A percentile compares a stretch with the other conserved stretches of the same genome.
phyloP scores from a whole-genome alignment of 2,113 vertebrate genomes.

The Paramormyrops kingsleyae region DNA sequence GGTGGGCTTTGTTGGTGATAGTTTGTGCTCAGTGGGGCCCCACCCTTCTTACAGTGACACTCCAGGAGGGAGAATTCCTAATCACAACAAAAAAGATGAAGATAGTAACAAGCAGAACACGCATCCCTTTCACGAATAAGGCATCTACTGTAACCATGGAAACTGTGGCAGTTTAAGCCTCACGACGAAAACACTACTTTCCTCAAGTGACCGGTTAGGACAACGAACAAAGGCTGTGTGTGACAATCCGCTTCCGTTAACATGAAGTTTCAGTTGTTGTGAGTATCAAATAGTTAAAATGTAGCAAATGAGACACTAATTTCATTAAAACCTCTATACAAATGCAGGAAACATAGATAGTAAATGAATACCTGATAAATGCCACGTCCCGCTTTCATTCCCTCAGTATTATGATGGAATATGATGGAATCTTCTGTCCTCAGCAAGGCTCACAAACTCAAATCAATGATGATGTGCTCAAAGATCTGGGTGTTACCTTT shows the following conservation, averaged over 20 bases:
- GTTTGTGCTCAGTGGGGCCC: constrained; percentile 57
- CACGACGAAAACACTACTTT: not conserved
- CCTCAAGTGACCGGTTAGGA: constrained; percentile 2
- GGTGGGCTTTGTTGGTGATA: constrained; percentile 38
- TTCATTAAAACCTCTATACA: constrained; percentile 22
- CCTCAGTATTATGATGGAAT: constrained; percentile 40
- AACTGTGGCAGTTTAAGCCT: constrained; percentile 10
- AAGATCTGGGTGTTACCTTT: constrained; percentile 95
- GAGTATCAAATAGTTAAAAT: constrained; percentile 30
- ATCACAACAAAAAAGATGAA: constrained; percentile 11
- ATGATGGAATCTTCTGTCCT: constrained; percentile 30
- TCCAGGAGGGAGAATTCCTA: constrained; percentile 29
- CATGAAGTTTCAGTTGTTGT: not conserved
- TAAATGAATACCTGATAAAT: constrained; percentile 27
- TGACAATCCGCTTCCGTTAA: not conserved
- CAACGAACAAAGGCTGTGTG: not conserved
- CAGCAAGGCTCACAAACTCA: constrained; percentile 77
- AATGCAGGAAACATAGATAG: constrained; percentile 18
- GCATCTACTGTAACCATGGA: constrained; percentile 42
- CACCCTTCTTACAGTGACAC: constrained; percentile 37
- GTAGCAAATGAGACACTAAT: constrained; percentile 15
- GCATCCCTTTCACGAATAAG: constrained; percentile 39
- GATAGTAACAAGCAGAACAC: constrained; percentile 30
- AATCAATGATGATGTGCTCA: constrained; percentile 85
- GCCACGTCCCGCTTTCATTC: constrained; percentile 19